phyloP scores from a whole-genome alignment of 2,888 invertebrate species.

The Limnephilus marmoratus region DNA sequence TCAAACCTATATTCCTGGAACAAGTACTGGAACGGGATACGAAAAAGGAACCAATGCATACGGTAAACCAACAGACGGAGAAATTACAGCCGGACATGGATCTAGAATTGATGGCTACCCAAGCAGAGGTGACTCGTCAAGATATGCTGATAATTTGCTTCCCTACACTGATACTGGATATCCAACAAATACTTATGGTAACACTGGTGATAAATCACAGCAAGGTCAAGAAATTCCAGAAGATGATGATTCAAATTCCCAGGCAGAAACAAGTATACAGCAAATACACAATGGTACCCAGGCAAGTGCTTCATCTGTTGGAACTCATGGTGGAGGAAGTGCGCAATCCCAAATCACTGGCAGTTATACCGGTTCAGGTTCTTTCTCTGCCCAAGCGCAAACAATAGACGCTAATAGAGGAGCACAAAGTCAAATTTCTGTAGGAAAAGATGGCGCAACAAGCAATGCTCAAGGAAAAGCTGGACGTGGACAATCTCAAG shows the following conservation, averaged over 20 bases:
- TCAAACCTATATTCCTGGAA: conserved; percentile 36
- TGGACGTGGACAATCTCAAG: conserved; percentile 85
- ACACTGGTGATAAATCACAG: conserved; percentile 55
- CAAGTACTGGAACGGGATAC: conserved; percentile 23
- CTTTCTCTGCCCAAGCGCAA: conserved; percentile 90
- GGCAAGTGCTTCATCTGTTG: conserved; percentile 87
- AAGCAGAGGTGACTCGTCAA: not conserved
- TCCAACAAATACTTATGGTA: conserved; percentile 56
- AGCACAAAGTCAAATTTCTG: conserved; percentile 83
- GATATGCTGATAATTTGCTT: not conserved
- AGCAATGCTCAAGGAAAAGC: conserved; percentile 87
- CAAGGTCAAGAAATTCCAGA: conserved; percentile 45
- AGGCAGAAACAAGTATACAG: conserved; percentile 82
- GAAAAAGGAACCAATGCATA: not conserved
- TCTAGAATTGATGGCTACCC: not conserved
- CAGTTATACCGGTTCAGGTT: conserved; percentile 85
- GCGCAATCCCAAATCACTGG: conserved; percentile 91
- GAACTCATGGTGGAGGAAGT: conserved; percentile 84
- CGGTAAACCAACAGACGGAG: conserved; percentile 45
- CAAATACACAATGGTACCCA: conserved; percentile 81
- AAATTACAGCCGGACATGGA: conserved; percentile 35
- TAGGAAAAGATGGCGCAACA: conserved; percentile 85
- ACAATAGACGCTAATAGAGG: conserved; percentile 86
- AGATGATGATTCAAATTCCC: conserved; percentile 84
- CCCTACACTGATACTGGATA: conserved; percentile 50